Evolutionary conservation across 2,113 vertebrate genomes (phyloP).

Genomic region (Sigmodon hispidus): DNA sequence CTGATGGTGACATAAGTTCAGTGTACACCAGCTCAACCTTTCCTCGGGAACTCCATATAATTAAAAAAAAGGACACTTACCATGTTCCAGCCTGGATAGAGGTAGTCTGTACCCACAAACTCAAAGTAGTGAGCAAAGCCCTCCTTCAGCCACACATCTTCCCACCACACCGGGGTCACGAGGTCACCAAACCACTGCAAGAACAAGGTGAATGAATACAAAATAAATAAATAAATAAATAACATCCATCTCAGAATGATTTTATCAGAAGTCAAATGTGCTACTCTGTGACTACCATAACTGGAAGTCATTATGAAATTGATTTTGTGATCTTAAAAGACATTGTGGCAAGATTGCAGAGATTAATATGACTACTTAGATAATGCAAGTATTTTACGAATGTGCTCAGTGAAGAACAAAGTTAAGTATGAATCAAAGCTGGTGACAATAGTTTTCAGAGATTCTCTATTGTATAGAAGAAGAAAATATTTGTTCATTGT

Average conservation of each 20-base stretch:
- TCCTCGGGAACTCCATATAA: background rate
- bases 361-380: background rate
- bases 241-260: background rate
- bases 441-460: slow-evolving; percentile 5
- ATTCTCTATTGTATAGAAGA: background rate
- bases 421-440: background rate
- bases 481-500: background rate
- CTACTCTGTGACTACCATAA: slow-evolving; percentile 25
- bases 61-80: slow-evolving; percentile 84
- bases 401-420: slow-evolving; percentile 16
- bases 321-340: slow-evolving; percentile 25
- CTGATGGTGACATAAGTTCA: slow-evolving; percentile 36
- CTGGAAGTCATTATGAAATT: slow-evolving; percentile 4
- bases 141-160: slow-evolving; percentile 99
- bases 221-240: background rate
- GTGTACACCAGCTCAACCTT: slow-evolving; percentile 29
- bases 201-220: slow-evolving; percentile 58
- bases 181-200: slow-evolving; percentile 98
- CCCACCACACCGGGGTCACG: slow-evolving; percentile 99
- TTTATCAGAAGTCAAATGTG: slow-evolving; percentile 33
- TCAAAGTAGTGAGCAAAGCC: slow-evolving; percentile 99
- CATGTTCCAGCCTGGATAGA: slow-evolving; percentile 99
- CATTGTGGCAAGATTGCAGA: background rate
- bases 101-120: slow-evolving; percentile 97
- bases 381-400: background rate